Base-by-base conservation (phyloP, 2,888 invertebrate genomes). In the Machimus rusticus region DNA sequence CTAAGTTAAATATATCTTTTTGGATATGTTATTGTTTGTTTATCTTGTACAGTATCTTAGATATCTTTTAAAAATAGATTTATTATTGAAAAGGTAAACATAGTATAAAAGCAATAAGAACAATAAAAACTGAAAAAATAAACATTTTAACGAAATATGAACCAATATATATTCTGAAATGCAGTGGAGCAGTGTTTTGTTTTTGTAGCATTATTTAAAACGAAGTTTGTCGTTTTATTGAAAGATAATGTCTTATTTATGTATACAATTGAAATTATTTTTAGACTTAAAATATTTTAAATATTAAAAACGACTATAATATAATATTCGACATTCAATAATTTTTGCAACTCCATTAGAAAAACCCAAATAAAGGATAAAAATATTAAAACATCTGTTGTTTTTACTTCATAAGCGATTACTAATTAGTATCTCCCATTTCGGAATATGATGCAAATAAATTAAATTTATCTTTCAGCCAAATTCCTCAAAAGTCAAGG, bases 101-200 rank as follows among this genome's bases (percentile, higher is more conserved):
- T 34, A 81, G 84, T 31, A 16, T 46, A 46, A 46, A 14, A 46
- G 43, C 16, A 46, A 46, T 55, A 86, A 79, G 39, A 87, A 79
- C 43, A 86, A 86, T 55, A 76, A 85, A 14, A 88, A 87, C 86
- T 39, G 46, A 88, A 46, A n/a, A 55, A 87, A 74, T 82, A 78
- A 76, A 79, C 31, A 87, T 88, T 78, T 78, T 85, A 89, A 39
- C 88, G 82, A 88, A 57, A 28, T 12, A 78, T 37, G 23, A 86
- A 87, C 19, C 74, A 16, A 43, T 39, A 43, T 76, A 81, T 87
- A 89, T 23, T 87, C 82, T 87, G 89, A 89, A 89, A 90, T 90
- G 90, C 90, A 90, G 90, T 90, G 90, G 90, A 90, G 90, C 90
- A 90, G 90, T 90, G 90, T 90, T 90, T 89, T 89, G 89, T 90